Conservation (phyloP, 2,797 vertebrate species). For the Antrozous pallidus region DNA sequence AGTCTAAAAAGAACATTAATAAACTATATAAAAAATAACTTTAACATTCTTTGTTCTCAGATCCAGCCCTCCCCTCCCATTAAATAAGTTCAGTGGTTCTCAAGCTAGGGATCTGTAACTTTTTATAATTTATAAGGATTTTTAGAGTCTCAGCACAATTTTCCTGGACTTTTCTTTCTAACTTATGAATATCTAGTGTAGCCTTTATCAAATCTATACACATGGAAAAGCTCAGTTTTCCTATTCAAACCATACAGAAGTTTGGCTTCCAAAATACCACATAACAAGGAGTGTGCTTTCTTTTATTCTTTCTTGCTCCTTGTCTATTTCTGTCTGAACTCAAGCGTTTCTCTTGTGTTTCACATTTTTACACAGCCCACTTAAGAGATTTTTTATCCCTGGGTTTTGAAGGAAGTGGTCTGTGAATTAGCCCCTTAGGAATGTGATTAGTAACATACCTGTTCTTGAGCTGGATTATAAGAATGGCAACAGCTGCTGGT, state of each 20-base stretch:
- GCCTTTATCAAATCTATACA: neutral
- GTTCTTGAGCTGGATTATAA: neutral
- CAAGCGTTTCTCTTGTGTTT: neutral
- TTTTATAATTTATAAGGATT: constrained; percentile 35
- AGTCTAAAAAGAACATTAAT: constrained; percentile 28
- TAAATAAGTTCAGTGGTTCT: constrained; percentile 21
- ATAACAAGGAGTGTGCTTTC: neutral
- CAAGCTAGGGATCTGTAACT: neutral
- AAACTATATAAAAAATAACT: constrained; percentile 43
- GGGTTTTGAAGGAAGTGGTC: constrained; percentile 22
- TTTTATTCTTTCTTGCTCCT: neutral
- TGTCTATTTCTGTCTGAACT: constrained; percentile 12
- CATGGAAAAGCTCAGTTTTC: neutral
- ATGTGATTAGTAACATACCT: constrained; percentile 16
- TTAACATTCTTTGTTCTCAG: constrained; percentile 35
- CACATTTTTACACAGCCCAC: neutral
- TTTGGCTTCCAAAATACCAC: neutral
- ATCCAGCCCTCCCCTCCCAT: neutral
- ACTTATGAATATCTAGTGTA: neutral
- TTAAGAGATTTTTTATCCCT: neutral
- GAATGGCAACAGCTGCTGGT: neutral
- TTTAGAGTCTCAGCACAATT: neutral
- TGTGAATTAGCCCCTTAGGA: constrained; percentile 10
- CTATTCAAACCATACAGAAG: constrained; percentile 18
- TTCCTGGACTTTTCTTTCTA: constrained; percentile 33